phyloP scores from a whole-genome alignment of 2,797 vertebrate genomes.

The Labroides dimidiatus region DNA sequence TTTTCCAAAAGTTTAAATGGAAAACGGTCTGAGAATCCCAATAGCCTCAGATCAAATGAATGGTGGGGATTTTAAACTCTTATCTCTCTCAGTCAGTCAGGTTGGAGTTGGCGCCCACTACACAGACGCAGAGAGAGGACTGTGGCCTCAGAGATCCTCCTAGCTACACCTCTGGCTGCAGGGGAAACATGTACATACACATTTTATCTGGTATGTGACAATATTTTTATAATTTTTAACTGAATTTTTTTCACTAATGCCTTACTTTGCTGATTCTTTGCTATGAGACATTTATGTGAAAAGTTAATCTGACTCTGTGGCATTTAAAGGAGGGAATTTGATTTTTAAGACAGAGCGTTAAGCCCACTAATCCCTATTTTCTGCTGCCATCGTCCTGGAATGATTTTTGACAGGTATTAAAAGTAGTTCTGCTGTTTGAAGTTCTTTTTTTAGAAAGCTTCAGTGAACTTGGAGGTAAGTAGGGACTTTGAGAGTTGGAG shows the following conservation, averaged over 20 bases:
- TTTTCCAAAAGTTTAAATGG: constrained; percentile 76
- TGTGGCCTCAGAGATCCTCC: constrained; percentile 36
- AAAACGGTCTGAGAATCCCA: constrained; percentile 75
- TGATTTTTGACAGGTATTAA: constrained; percentile 55
- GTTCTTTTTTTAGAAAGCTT: constrained; percentile 42
- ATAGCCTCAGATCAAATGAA: constrained; percentile 75
- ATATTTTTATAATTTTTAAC: constrained; percentile 23
- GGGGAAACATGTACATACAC: constrained; percentile 24
- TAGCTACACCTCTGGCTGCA: constrained; percentile 47
- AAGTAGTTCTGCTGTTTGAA: constrained; percentile 53
- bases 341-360: constrained; percentile 45
- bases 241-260: not conserved
- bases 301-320: constrained; percentile 18
- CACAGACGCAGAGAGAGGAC: constrained; percentile 66
- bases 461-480: constrained; percentile 23
- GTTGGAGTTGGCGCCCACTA: constrained; percentile 57
- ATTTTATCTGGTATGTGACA: constrained; percentile 14
- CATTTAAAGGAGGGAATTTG: constrained; percentile 39
- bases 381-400: constrained; percentile 35
- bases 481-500: constrained; percentile 42
- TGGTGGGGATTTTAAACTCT: constrained; percentile 57
- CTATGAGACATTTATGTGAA: not conserved
- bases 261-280: constrained; percentile 5
- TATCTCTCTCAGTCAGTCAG: constrained; percentile 79
- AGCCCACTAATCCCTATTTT: constrained; percentile 47